These are phyloP conservation scores for Poecilobothrus nobilitatus DNA, from an alignment of 2,888 invertebrate genomes.

Conservation along the genomic window DNA sequence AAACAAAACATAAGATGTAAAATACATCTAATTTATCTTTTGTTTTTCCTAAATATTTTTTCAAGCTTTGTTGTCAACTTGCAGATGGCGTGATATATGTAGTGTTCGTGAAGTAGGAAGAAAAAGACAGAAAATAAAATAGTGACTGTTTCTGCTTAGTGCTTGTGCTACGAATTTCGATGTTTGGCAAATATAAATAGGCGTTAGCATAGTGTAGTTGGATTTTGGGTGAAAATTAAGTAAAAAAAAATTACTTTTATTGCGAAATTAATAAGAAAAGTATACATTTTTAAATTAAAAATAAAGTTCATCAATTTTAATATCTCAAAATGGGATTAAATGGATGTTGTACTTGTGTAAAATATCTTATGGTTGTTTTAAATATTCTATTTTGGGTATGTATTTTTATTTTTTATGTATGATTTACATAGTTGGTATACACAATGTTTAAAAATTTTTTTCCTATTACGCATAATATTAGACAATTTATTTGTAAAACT, in stretches of 20 bases:
- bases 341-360: slow-evolving; percentile 42
- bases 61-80: too few species aligned
- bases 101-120: too few species aligned
- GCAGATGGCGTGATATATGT: too few species aligned
- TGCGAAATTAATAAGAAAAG: background rate
- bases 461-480: slow-evolving; percentile 3
- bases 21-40: too few species aligned
- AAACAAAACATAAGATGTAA: too few species aligned
- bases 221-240: background rate
- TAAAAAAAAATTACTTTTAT: background rate
- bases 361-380: slow-evolving; percentile 42
- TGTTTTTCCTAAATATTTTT: too few species aligned
- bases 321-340: slow-evolving; percentile 37
- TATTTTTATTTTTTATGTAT: background rate
- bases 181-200: background rate
- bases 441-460: background rate
- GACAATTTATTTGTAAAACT: background rate
- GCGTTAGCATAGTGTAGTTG: background rate
- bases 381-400: slow-evolving; percentile 42
- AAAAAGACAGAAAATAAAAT: too few species aligned
- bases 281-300: background rate
- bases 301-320: background rate
- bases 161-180: too few species aligned
- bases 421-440: background rate
- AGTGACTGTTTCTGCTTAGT: too few species aligned